Conservation (phyloP, 1,140 invertebrate genomes). For the Lasioglossum baleicum region DNA sequence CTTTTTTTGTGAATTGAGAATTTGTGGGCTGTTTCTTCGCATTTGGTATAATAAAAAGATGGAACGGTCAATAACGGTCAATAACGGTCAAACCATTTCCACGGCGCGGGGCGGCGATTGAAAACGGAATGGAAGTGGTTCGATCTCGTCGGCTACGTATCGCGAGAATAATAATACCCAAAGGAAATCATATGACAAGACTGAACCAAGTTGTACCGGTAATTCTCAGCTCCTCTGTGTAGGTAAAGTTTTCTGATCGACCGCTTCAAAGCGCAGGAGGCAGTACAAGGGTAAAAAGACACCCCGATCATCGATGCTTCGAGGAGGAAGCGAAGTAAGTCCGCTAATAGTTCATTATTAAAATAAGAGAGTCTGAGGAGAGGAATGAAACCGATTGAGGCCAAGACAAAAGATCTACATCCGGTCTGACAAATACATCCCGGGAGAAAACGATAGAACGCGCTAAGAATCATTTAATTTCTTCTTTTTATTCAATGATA, state of each 20-base stretch:
- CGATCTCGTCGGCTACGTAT: slow-evolving; percentile 15
- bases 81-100: slow-evolving; percentile 27
- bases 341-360: slow-evolving; percentile 52
- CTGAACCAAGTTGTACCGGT: slow-evolving; percentile 13
- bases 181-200: slow-evolving; percentile 32
- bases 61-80: too few relatives aligned
- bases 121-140: neutral
- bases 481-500: too few relatives aligned
- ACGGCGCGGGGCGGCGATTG: neutral
- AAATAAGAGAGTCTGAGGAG: slow-evolving; percentile 44
- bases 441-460: too few relatives aligned
- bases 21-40: too few relatives aligned
- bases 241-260: slow-evolving; percentile 43
- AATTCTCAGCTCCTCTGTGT: slow-evolving; percentile 40
- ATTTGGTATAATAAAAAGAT: too few relatives aligned
- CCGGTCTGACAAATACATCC: slow-evolving; percentile 4
- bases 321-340: slow-evolving; percentile 2
- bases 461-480: too few relatives aligned
- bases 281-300: slow-evolving; percentile 9
- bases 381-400: slow-evolving; percentile 12
- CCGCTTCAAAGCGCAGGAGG: slow-evolving; percentile 36
- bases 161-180: slow-evolving; percentile 32
- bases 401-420: slow-evolving; percentile 19
- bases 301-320: slow-evolving; percentile 29
- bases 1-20: too few relatives aligned